Evolutionary conservation across 2,797 vertebrate genomes (phyloP).

Genomic region (Numenius phaeopus): DNA sequence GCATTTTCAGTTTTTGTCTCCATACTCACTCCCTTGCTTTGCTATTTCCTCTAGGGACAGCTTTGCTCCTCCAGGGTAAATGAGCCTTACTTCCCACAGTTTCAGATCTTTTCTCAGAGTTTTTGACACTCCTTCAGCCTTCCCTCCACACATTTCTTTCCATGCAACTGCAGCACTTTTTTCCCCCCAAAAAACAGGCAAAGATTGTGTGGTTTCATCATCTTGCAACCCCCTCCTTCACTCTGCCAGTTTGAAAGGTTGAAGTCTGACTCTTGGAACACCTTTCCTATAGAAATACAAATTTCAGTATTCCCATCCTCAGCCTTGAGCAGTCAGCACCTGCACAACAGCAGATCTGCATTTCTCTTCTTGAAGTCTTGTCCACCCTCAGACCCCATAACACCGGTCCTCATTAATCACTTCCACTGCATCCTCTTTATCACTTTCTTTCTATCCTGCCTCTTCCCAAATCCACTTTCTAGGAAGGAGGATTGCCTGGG

Average conservation of each 20-base stretch:
- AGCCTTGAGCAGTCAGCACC: neutral
- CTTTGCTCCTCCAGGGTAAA: neutral
- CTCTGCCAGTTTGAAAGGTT: neutral
- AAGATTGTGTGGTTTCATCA: neutral
- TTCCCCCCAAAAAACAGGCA: fast-evolving
- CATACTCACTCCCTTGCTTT: neutral
- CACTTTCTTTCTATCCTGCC: neutral
- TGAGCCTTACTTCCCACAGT: neutral
- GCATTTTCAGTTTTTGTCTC: neutral
- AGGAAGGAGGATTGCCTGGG: neutral
- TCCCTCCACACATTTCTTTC: neutral
- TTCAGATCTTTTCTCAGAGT: neutral
- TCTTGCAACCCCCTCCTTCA: neutral
- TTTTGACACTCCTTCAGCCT: neutral
- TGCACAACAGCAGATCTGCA: neutral
- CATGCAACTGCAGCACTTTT: neutral
- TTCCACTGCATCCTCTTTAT: neutral
- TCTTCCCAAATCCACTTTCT: neutral
- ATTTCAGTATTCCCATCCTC: neutral
- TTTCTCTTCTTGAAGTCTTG: neutral
- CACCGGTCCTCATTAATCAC: neutral
- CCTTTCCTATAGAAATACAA: neutral
- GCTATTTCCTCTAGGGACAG: neutral
- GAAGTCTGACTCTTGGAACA: neutral
- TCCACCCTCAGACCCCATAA: neutral